phyloP scores from a whole-genome alignment of 2,888 invertebrate species.

The Ormyrus labotus region DNA sequence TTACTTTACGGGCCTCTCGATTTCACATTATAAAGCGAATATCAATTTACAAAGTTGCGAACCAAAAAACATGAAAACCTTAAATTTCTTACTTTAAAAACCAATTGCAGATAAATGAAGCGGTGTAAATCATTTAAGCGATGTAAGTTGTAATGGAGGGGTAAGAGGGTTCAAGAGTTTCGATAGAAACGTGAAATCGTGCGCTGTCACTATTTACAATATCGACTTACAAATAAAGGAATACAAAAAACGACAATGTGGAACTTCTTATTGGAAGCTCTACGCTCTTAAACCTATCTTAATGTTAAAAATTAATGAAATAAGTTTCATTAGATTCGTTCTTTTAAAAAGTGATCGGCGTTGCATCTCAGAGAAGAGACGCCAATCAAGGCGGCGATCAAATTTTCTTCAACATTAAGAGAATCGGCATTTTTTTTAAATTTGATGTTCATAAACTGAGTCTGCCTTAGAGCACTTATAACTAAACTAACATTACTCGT shows the following conservation, averaged over 20 bases:
- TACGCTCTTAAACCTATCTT: slow-evolving; percentile 53
- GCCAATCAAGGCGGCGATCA: background rate
- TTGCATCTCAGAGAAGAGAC: slow-evolving; percentile 2
- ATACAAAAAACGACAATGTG: slow-evolving; percentile 55
- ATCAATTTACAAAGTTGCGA: too few relatives aligned
- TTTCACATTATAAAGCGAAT: background rate
- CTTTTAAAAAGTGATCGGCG: slow-evolving; percentile 31
- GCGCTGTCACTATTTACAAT: slow-evolving; percentile 56
- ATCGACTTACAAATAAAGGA: slow-evolving; percentile 54
- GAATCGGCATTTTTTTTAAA: slow-evolving; percentile 31
- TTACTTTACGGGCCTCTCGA: slow-evolving; percentile 2
- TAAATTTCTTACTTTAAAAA: too few relatives aligned
- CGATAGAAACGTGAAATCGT: slow-evolving; percentile 43
- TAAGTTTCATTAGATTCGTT: slow-evolving; percentile 36
- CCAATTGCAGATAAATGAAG: too few relatives aligned
- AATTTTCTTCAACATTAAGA: slow-evolving; percentile 13
- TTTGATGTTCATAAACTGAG: slow-evolving; percentile 35
- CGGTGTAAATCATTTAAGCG: slow-evolving; percentile 2
- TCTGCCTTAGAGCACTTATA: slow-evolving; percentile 43
- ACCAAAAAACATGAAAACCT: too few relatives aligned
- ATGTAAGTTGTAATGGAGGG: slow-evolving; percentile 10
- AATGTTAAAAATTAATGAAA: slow-evolving; percentile 49
- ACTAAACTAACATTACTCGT: slow-evolving; percentile 52
- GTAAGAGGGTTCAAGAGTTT: slow-evolving; percentile 5
- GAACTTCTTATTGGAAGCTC: slow-evolving; percentile 55